Conservation (phyloP, 2,888 invertebrate genomes). For the Dromius quadrimaculatus region DNA sequence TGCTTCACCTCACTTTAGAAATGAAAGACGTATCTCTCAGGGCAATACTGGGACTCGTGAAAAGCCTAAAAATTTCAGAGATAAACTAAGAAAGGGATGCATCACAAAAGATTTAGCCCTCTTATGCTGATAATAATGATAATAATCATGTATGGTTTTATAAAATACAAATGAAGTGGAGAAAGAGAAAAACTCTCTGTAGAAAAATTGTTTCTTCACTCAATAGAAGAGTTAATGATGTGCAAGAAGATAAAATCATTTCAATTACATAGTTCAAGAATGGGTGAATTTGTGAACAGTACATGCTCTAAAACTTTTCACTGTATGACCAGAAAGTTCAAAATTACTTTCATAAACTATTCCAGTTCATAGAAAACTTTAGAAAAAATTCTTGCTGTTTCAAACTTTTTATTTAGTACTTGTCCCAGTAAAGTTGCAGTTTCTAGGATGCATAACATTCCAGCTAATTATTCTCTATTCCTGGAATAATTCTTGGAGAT, state of each 20-base stretch:
- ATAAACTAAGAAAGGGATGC: too few species aligned
- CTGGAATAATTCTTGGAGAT: too few species aligned
- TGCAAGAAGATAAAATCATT: slow-evolving; percentile 29
- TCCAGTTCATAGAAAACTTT: slow-evolving; percentile 44
- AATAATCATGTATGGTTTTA: too few species aligned
- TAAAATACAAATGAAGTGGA: too few species aligned
- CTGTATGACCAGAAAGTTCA: slow-evolving; percentile 37
- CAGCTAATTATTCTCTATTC: slow-evolving; percentile 29
- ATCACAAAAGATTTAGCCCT: too few species aligned
- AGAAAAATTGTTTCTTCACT: too few species aligned
- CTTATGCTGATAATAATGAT: too few species aligned
- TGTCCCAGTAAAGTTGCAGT: slow-evolving; percentile 24
- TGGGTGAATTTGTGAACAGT: slow-evolving; percentile 12
- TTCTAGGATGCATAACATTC: neutral
- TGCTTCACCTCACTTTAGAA: too few species aligned
- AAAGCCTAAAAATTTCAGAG: too few species aligned
- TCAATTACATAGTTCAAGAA: slow-evolving; percentile 26
- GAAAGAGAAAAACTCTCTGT: too few species aligned
- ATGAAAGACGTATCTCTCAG: too few species aligned
- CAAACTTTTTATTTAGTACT: slow-evolving; percentile 45
- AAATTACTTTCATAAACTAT: slow-evolving; percentile 50
- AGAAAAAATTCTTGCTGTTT: slow-evolving; percentile 31
- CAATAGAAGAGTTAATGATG: slow-evolving; percentile 13
- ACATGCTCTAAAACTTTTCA: neutral
- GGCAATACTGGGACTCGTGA: too few species aligned